phyloP scores from a whole-genome alignment of 2,797 vertebrate species.

The Hyperoplus immaculatus region DNA sequence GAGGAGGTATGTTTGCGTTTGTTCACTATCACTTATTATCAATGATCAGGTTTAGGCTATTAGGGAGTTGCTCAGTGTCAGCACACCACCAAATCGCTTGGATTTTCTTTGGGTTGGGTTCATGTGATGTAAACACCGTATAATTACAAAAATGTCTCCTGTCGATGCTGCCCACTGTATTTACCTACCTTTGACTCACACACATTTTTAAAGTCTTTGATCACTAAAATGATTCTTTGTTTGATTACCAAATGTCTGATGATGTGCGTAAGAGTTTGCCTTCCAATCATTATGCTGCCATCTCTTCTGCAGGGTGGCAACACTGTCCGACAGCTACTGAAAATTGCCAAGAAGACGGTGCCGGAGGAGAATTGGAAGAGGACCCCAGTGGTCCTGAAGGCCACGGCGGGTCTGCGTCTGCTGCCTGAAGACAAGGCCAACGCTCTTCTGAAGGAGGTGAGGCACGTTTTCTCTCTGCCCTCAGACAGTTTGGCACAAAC shows the following conservation, averaged over 20 bases:
- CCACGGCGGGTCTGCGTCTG: conserved; percentile 95
- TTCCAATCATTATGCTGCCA: neutral
- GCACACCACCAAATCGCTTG: conserved; percentile 55
- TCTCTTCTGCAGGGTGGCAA: conserved; percentile 89
- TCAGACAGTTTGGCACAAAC: conserved; percentile 81
- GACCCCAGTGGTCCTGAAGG: conserved; percentile 96
- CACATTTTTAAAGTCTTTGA: conserved; percentile 21
- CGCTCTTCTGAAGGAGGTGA: conserved; percentile 92
- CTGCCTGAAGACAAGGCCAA: conserved; percentile 91
- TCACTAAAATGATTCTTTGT: neutral
- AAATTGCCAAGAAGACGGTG: conserved; percentile 91
- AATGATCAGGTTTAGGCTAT: conserved; percentile 43
- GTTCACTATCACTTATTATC: conserved; percentile 48
- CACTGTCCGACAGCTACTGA: conserved; percentile 90
- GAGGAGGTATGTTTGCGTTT: conserved; percentile 88
- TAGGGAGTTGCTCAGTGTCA: conserved; percentile 55
- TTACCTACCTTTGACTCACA: conserved; percentile 23
- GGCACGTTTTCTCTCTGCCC: conserved; percentile 65
- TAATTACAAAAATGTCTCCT: conserved; percentile 65
- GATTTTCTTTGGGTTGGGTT: conserved; percentile 68
- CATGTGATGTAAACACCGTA: conserved; percentile 62
- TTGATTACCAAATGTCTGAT: conserved; percentile 16
- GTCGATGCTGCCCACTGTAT: conserved; percentile 39
- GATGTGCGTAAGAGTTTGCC: neutral
- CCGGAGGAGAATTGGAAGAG: conserved; percentile 92